Percentiles rank a stretch among this genome's conserved stretches.
Evolutionary conservation across 37 sponge, comb jelly and placozoan species (phyloP).

Genomic region (Hexactinellida sp.): DNA sequence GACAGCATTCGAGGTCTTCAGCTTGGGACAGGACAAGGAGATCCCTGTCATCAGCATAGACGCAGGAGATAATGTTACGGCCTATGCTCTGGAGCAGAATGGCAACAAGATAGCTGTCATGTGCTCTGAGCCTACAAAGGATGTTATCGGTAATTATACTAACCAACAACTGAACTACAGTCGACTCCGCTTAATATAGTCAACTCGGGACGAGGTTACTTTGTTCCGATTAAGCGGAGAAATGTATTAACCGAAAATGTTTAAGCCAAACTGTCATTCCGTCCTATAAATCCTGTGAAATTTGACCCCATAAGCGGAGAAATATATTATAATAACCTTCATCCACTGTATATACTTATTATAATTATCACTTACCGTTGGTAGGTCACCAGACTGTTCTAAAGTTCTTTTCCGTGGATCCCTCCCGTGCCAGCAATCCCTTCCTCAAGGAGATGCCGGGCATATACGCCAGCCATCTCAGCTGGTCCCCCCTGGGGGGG

Average conservation of each 20-base stretch:
- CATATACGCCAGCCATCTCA: conserved; percentile 37
- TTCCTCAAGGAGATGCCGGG: conserved; percentile 8
- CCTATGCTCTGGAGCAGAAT: conserved; percentile 71
- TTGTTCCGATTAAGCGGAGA: too few relatives aligned
- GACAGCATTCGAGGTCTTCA: conserved; percentile 74
- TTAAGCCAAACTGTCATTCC: too few relatives aligned
- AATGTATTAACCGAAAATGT: too few relatives aligned
- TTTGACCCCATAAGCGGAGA: too few relatives aligned
- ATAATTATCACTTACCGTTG: not conserved
- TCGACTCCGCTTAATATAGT: too few relatives aligned
- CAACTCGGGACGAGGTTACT: too few relatives aligned
- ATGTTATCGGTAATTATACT: not conserved
- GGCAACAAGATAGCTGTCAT: conserved; percentile 78
- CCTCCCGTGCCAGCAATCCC: not conserved
- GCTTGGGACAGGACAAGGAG: conserved; percentile 49
- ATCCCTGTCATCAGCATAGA: conserved; percentile 96
- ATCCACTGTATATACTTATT: not conserved
- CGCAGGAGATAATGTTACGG: conserved; percentile 44
- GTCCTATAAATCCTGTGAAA: too few relatives aligned
- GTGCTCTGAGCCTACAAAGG: conserved; percentile 55
- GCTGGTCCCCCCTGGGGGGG: conserved; percentile 82
- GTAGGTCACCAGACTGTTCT: not conserved
- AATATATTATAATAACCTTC: not conserved
- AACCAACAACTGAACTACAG: too few relatives aligned
- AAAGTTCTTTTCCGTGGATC: conserved; percentile 11